Conservation (phyloP, 2,113 vertebrate genomes). For the Hemiscyllium ocellatum region DNA sequence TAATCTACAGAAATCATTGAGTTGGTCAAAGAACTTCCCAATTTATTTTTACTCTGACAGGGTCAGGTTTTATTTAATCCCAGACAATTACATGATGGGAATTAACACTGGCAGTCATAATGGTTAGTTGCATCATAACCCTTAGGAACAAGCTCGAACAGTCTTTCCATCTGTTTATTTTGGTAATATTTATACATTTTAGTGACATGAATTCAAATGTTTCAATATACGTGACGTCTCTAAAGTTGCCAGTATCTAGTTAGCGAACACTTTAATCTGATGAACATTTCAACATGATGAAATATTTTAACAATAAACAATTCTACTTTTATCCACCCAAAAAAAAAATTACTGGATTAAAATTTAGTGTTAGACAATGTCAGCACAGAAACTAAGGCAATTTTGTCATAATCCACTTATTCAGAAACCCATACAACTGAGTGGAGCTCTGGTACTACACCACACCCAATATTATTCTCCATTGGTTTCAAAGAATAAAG, state of each 20-base stretch:
- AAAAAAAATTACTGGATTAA: not conserved
- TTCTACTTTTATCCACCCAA: not conserved
- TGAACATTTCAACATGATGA: not conserved
- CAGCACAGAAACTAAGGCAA: not conserved
- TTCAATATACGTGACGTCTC: not conserved
- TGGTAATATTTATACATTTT: not conserved
- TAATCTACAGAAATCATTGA: not conserved
- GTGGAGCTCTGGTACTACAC: not conserved
- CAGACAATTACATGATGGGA: not conserved
- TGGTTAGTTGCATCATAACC: not conserved
- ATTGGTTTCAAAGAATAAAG: not conserved
- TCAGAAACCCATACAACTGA: not conserved
- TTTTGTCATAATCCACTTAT: not conserved
- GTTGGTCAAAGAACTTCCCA: not conserved
- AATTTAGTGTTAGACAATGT: not conserved
- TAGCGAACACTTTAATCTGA: not conserved
- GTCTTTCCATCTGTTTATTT: not conserved
- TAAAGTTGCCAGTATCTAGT: not conserved
- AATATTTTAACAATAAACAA: not conserved
- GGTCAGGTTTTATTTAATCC: not conserved
- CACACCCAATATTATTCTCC: not conserved
- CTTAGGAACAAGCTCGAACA: not conserved
- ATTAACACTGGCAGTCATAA: not conserved
- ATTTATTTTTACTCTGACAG: not conserved
- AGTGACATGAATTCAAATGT: not conserved